phyloP scores from a whole-genome alignment of 2,113 vertebrate species.

The Pteruthius melanotis region DNA sequence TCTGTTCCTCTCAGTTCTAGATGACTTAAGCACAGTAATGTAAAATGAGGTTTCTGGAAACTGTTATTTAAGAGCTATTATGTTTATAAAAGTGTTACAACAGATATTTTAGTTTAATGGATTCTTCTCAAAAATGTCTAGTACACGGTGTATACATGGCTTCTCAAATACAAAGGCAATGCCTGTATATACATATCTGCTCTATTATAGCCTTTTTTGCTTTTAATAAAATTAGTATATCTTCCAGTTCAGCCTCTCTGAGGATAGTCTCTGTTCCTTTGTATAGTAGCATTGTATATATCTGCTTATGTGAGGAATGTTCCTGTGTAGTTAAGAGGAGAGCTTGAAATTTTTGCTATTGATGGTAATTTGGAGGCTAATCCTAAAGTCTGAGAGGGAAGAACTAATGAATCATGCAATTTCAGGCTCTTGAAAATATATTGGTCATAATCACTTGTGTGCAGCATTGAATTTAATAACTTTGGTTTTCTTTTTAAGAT shows the following conservation, averaged over 20 bases:
- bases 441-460: background rate
- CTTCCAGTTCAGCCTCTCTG: background rate
- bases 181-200: background rate
- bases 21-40: background rate
- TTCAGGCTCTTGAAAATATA: background rate
- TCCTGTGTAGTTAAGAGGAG: background rate
- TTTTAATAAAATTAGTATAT: background rate
- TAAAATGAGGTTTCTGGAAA: background rate
- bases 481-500: slow-evolving; percentile 76
- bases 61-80: background rate
- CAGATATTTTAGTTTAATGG: background rate
- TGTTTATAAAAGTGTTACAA: background rate
- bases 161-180: background rate
- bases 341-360: background rate
- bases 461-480: background rate
- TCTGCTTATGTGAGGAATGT: background rate
- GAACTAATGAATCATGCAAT: background rate
- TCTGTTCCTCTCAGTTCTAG: background rate
- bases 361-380: background rate
- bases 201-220: background rate
- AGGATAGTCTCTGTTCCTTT: background rate
- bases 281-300: background rate
- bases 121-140: background rate
- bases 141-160: accelerated
- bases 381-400: background rate